Conservation (phyloP, 2,113 vertebrate species). For the Odontesthes bonariensis region DNA sequence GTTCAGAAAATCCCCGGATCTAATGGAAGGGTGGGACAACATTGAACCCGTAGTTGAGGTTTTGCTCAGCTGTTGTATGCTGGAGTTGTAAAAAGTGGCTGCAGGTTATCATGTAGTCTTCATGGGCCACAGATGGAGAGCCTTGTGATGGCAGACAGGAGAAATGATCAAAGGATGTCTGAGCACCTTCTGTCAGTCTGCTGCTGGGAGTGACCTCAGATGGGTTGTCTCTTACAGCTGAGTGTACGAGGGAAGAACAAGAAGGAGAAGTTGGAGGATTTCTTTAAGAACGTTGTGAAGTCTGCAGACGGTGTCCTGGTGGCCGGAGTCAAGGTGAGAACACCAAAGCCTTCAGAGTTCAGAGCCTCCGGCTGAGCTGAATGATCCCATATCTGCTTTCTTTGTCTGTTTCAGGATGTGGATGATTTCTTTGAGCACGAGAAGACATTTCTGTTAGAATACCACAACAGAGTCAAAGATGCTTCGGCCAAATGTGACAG, state of each 20-base stretch:
- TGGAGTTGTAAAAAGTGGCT: too few species aligned
- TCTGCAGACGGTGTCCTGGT: conserved; percentile 98
- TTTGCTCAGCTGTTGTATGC: too few species aligned
- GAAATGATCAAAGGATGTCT: neutral
- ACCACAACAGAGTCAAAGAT: conserved; percentile 98
- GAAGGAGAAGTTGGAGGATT: conserved; percentile 98
- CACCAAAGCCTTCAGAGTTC: neutral
- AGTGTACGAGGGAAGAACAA: conserved; percentile 99
- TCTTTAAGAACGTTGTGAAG: conserved; percentile 99
- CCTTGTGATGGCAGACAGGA: too few species aligned
- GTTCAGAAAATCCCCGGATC: too few species aligned
- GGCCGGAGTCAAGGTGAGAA: conserved; percentile 93
- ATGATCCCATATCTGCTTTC: neutral
- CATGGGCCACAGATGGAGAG: too few species aligned
- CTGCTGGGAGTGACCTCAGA: conserved; percentile 9
- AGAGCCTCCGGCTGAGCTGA: too few species aligned
- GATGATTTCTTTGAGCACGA: conserved; percentile 99
- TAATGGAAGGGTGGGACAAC: too few species aligned
- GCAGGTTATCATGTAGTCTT: too few species aligned
- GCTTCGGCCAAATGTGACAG: conserved; percentile 95
- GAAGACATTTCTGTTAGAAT: conserved; percentile 98
- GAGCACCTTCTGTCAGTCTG: neutral
- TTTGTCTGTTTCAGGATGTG: conserved; percentile 87
- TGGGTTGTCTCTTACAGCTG: conserved; percentile 81
- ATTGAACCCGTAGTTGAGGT: too few species aligned